phyloP scores from a whole-genome alignment of 2,797 vertebrate genomes.

The Sebastes matsubarae region DNA sequence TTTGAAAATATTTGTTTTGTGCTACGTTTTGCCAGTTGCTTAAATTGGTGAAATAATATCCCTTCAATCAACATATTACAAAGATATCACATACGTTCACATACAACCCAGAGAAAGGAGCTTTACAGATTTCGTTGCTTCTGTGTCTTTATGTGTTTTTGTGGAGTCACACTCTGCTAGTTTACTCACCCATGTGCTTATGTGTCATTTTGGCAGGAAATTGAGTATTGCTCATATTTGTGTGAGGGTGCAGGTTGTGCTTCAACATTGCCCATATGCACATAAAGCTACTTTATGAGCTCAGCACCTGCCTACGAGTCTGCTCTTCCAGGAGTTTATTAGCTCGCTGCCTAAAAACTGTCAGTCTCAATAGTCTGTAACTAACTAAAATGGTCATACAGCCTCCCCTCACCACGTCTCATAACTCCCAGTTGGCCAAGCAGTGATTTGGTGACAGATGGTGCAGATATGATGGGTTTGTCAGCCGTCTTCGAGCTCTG shows the following conservation, averaged over 20 bases:
- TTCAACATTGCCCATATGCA: constrained; percentile 52
- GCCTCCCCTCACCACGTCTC: constrained; percentile 33
- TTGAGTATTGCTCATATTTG: constrained; percentile 63
- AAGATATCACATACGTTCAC: not conserved
- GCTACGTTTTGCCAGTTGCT: not conserved
- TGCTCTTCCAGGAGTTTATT: constrained; percentile 48
- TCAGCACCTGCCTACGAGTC: constrained; percentile 54
- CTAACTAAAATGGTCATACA: constrained; percentile 11
- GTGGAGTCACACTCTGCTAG: constrained; percentile 14
- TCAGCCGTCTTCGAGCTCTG: constrained; percentile 37
- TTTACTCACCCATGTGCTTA: constrained; percentile 50
- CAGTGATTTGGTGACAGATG: constrained; percentile 68
- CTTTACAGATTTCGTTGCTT: not conserved
- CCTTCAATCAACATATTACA: not conserved
- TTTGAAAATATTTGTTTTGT: not conserved
- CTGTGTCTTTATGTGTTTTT: constrained; percentile 18
- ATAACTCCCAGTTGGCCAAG: constrained; percentile 50
- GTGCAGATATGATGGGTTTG: constrained; percentile 52
- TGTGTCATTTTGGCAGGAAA: constrained; percentile 64
- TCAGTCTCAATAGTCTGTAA: constrained; percentile 20
- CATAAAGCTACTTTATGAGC: constrained; percentile 66
- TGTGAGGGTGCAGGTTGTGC: constrained; percentile 49
- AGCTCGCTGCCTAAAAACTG: constrained; percentile 44
- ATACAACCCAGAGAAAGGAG: not conserved
- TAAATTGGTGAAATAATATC: not conserved